These are phyloP conservation scores for Parnassius mnemosyne DNA, from an alignment of 2,888 invertebrate genomes.

Conservation along the genomic window DNA sequence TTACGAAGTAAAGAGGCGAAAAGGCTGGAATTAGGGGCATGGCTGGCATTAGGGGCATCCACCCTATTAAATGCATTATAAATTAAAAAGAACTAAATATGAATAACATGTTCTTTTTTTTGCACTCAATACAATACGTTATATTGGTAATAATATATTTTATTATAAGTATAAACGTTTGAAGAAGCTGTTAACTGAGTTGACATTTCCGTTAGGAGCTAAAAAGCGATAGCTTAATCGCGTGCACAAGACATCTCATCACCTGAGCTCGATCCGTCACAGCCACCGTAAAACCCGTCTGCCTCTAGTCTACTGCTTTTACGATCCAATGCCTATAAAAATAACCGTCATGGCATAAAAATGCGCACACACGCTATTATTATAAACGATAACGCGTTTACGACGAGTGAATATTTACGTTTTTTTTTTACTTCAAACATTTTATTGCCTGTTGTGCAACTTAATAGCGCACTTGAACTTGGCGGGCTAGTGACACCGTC, in stretches of 20 bases:
- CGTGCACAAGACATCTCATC: constrained; percentile 46
- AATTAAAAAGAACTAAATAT: too few relatives aligned
- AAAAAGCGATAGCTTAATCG: constrained; percentile 11
- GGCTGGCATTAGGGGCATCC: too few relatives aligned
- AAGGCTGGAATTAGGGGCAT: too few relatives aligned
- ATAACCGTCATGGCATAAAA: constrained; percentile 63
- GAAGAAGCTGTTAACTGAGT: not conserved
- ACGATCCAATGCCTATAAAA: constrained; percentile 74
- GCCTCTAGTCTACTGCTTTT: constrained; percentile 73
- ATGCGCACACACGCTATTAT: constrained; percentile 50
- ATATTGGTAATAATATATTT: too few relatives aligned
- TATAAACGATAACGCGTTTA: constrained; percentile 54
- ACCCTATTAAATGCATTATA: too few relatives aligned
- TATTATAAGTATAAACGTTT: too few relatives aligned
- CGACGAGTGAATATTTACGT: constrained; percentile 58
- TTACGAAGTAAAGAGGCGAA: too few relatives aligned
- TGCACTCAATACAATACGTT: too few relatives aligned
- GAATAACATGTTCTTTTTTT: too few relatives aligned
- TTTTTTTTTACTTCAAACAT: constrained; percentile 62
- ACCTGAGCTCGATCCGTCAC: constrained; percentile 58
- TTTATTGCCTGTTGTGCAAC: constrained; percentile 75
- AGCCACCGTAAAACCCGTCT: constrained; percentile 68
- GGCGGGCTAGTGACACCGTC: constrained; percentile 75
- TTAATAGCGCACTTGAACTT: constrained; percentile 79
- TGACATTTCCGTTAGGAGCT: constrained; percentile 8